A percentile compares a stretch with the other conserved stretches of the same genome.
phyloP scores from a whole-genome alignment of 2,797 vertebrate genomes.

The Scleropages formosus region DNA sequence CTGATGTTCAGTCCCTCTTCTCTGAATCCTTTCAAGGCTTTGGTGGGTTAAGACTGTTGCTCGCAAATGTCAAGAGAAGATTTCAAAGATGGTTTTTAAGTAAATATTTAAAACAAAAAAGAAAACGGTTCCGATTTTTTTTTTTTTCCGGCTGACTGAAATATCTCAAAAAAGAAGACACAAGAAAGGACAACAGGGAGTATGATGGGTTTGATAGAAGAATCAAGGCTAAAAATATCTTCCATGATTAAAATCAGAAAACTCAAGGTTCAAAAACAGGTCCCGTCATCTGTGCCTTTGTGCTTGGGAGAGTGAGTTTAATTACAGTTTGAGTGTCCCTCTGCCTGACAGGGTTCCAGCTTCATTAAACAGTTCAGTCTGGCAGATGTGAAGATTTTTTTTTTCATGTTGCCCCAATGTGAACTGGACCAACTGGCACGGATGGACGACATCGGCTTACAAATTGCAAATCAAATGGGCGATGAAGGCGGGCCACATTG shows the following conservation, averaged over 20 bases:
- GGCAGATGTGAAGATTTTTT: slow-evolving; percentile 41
- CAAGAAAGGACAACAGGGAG: slow-evolving; percentile 42
- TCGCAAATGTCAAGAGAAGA: not conserved
- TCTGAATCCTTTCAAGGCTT: not conserved
- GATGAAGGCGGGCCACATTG: not conserved
- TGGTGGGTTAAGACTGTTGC: not conserved
- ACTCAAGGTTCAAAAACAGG: slow-evolving; percentile 19
- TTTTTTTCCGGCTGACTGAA: not conserved
- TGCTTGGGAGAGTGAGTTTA: slow-evolving; percentile 39
- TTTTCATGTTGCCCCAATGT: not conserved
- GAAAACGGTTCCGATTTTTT: too few species aligned
- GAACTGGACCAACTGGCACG: slow-evolving; percentile 17
- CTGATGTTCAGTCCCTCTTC: too few species aligned
- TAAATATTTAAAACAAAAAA: not conserved
- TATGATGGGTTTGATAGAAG: slow-evolving; percentile 39
- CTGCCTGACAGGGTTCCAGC: slow-evolving; percentile 34
- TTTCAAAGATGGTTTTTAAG: not conserved
- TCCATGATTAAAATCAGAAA: slow-evolving; percentile 37
- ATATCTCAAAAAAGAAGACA: not conserved
- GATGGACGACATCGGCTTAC: not conserved
- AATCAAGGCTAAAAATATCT: slow-evolving; percentile 21
- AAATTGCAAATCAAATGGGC: slow-evolving; percentile 12
- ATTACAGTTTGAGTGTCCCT: slow-evolving; percentile 35
- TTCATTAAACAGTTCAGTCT: slow-evolving; percentile 44
- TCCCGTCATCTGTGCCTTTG: slow-evolving; percentile 23